These are phyloP conservation scores for Yoshiicerus persimilis DNA, from an alignment of 1,140 invertebrate genomes.

Conservation along the genomic window DNA sequence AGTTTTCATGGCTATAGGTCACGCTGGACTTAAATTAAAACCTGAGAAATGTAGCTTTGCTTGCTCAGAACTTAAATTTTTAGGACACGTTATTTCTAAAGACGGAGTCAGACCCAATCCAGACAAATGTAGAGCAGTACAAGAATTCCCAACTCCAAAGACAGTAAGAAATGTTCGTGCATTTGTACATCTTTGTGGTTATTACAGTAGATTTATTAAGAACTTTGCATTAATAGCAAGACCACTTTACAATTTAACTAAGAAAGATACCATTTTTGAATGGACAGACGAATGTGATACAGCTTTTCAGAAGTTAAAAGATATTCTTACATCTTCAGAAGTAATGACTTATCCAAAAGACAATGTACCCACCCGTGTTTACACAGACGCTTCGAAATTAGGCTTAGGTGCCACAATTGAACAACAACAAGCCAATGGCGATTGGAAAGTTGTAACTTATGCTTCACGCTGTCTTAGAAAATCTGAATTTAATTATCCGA, in stretches of 20 bases:
- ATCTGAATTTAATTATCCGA: constrained; percentile 53
- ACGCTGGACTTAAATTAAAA: constrained; percentile 51
- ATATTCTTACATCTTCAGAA: neutral
- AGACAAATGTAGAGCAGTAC: constrained; percentile 27
- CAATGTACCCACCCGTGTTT: neutral
- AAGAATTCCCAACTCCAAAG: constrained; percentile 24
- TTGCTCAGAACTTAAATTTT: constrained; percentile 51
- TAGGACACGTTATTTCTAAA: constrained; percentile 53
- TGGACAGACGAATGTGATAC: neutral
- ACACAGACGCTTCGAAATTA: neutral
- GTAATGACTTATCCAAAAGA: constrained; percentile 30
- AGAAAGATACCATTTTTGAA: neutral
- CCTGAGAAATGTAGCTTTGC: constrained; percentile 53
- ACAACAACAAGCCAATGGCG: neutral
- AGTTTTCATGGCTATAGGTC: constrained; percentile 48
- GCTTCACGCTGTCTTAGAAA: constrained; percentile 52
- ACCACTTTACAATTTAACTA: constrained; percentile 46
- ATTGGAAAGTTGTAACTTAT: constrained; percentile 55
- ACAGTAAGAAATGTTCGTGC: constrained; percentile 20
- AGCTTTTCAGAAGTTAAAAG: constrained; percentile 21
- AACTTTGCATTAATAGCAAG: constrained; percentile 5
- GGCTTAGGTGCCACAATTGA: constrained; percentile 42
- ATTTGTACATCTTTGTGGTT: constrained; percentile 10
- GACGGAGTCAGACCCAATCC: constrained; percentile 52
- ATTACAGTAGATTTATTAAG: neutral